Evolutionary conservation across 1,140 invertebrate species (phyloP).

Genomic region (Hydropsyche tenuis): DNA sequence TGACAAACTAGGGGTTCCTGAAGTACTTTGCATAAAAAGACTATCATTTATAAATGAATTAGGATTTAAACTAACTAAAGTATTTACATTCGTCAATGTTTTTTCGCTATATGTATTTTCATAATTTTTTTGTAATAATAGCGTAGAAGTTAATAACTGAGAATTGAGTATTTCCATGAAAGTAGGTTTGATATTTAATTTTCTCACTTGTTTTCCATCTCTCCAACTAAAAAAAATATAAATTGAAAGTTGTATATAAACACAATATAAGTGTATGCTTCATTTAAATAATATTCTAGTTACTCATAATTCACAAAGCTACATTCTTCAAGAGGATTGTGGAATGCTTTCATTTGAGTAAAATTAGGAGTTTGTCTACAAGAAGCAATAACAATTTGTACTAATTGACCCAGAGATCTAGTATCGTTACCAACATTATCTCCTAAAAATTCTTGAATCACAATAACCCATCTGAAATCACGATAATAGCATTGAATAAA

Average conservation of each 20-base stretch:
- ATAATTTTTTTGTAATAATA: neutral
- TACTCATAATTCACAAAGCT: constrained; percentile 37
- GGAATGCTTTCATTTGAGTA: constrained; percentile 26
- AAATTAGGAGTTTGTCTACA: constrained; percentile 37
- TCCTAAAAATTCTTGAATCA: constrained; percentile 21
- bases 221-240: constrained; percentile 35
- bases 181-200: constrained; percentile 22
- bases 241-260: constrained; percentile 1
- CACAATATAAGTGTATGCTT: constrained; percentile 12
- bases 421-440: neutral
- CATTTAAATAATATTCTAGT: constrained; percentile 17
- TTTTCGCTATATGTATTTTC: neutral
- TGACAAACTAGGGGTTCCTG: neutral
- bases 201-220: neutral
- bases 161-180: constrained; percentile 45
- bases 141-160: constrained; percentile 22
- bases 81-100: neutral
- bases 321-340: constrained; percentile 38
- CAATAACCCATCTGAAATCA: constrained; percentile 18
- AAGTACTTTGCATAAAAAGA: neutral
- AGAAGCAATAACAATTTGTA: constrained; percentile 21
- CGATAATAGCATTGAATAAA: neutral
- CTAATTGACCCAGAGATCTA: neutral
- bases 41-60: too few species aligned
- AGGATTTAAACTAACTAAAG: too few species aligned